Percentiles rank a stretch among this genome's conserved stretches.
Conservation (phyloP, 1,140 invertebrate genomes). For the Drosophila gunungcola region DNA sequence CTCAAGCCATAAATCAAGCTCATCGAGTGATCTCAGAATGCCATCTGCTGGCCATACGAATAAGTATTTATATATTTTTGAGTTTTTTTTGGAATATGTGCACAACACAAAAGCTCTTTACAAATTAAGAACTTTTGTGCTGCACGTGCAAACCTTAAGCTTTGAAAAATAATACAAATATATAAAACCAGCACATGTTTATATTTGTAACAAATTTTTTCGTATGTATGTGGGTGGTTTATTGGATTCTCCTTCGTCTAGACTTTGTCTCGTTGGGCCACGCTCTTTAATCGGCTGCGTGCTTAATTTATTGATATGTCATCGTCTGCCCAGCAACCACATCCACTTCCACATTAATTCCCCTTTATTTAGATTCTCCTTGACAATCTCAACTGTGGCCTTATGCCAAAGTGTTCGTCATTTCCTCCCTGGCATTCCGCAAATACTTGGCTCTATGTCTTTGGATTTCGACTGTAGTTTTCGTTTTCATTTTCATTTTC, state of each 20-base stretch:
- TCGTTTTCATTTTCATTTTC: conserved; percentile 26
- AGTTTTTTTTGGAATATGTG: conserved; percentile 4
- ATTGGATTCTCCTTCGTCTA: conserved; percentile 50
- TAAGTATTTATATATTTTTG: not conserved
- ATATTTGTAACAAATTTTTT: not conserved
- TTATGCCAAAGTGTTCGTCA: conserved; percentile 39
- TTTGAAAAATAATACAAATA: too few relatives aligned
- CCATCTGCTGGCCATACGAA: conserved; percentile 50
- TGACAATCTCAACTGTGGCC: conserved; percentile 47
- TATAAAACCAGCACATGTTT: too few relatives aligned
- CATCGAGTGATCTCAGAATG: conserved; percentile 44
- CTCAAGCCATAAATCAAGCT: conserved; percentile 64
- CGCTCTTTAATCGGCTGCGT: conserved; percentile 71
- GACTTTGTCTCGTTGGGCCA: conserved; percentile 41
- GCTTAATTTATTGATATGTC: conserved; percentile 80
- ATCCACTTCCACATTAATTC: conserved; percentile 11
- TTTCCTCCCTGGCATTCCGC: conserved; percentile 47
- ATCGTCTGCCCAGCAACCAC: conserved; percentile 32
- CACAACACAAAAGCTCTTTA: not conserved
- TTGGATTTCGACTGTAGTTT: conserved; percentile 20
- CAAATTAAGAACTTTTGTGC: too few relatives aligned
- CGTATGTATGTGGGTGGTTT: conserved; percentile 19
- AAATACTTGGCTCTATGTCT: conserved; percentile 28
- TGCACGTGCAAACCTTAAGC: too few relatives aligned
- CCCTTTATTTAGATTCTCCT: conserved; percentile 40